Evolutionary conservation across 2,888 invertebrate species (phyloP).

Genomic region (Allacma fusca): DNA sequence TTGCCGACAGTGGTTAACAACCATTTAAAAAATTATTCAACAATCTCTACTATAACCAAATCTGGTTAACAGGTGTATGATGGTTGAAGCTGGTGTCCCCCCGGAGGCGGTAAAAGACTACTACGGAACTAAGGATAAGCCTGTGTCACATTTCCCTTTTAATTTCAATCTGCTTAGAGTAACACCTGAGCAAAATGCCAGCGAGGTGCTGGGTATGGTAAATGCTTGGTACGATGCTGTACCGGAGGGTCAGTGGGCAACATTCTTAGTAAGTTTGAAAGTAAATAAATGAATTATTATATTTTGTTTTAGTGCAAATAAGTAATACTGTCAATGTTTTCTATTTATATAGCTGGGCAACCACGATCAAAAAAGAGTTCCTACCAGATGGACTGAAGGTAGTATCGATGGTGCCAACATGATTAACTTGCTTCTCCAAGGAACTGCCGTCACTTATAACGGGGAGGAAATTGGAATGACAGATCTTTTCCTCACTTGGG

Average conservation of each 20-base stretch:
- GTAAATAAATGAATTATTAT: too few species aligned
- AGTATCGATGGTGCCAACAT: conserved; percentile 76
- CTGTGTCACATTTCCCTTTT: conserved; percentile 63
- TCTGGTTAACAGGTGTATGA: conserved; percentile 61
- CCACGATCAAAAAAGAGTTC: conserved; percentile 76
- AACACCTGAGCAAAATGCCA: conserved; percentile 64
- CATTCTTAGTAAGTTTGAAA: conserved; percentile 70
- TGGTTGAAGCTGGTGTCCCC: conserved; percentile 61
- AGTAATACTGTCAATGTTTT: too few species aligned
- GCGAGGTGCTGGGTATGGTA: conserved; percentile 70
- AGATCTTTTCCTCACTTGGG: conserved; percentile 43
- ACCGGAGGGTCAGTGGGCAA: conserved; percentile 70
- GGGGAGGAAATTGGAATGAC: conserved; percentile 59
- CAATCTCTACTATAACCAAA: too few species aligned
- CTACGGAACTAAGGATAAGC: conserved; percentile 60
- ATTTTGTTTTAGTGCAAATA: too few species aligned
- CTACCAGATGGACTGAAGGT: conserved; percentile 73
- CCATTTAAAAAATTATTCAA: too few species aligned
- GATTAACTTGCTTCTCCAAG: conserved; percentile 78
- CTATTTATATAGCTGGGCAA: not conserved
- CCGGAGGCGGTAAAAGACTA: conserved; percentile 60
- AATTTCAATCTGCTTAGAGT: conserved; percentile 61
- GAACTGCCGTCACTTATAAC: conserved; percentile 51
- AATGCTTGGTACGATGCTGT: conserved; percentile 71
- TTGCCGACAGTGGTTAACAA: too few species aligned